Base-by-base conservation (phyloP, 2,113 vertebrate genomes). In the Melospiza melodia region DNA sequence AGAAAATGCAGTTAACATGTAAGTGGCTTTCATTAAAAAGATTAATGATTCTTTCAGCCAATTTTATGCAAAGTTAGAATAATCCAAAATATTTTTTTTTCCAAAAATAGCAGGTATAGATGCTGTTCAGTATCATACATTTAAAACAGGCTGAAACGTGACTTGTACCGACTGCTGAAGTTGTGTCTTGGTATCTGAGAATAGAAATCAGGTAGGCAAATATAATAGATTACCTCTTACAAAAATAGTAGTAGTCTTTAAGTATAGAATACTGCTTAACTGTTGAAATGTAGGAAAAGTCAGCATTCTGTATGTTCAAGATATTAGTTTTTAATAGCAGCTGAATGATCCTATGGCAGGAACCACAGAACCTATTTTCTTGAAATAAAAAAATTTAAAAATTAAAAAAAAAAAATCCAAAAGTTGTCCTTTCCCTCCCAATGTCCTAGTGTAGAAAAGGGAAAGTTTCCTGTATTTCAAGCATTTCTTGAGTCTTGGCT, bases 241-340 rank as follows among this genome's bases (percentile, higher is more conserved):
- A 98, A 98, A 98, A 98, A 98, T 98, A 98, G 97, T 98, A 98
- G 98, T 98, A 98, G 98, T 98, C 98, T 98, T 98, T 98, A 97
- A 96, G 96, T 97, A 97, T 96, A 98, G 98, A 98, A 98, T 93
- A 98, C 98, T 97, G 98, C 98, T 98, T 98, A 97, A 98, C 97
- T 98, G 97, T 98, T 98, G 97, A 98, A 98, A 98, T 94, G 97
- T 95, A 98, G 97, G 97, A 97, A 98, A 97, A 98, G 98, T 97
- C 98, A 98, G 98, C 98, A 98, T 98, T 98, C 98, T 97, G 97
- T 97, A 97, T 97, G 97, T 98, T 98, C 98, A 98, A 98, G 98
- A 95, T 98, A 98, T 93, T 98, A 97, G 97, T 98, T 98, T 96
- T 98, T 98, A 98, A 98, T 98, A 98, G 98, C 98, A 98, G 98